phyloP scores from a whole-genome alignment of 37 sponge, comb jelly and placozoan species.

The Crambe crambe region DNA sequence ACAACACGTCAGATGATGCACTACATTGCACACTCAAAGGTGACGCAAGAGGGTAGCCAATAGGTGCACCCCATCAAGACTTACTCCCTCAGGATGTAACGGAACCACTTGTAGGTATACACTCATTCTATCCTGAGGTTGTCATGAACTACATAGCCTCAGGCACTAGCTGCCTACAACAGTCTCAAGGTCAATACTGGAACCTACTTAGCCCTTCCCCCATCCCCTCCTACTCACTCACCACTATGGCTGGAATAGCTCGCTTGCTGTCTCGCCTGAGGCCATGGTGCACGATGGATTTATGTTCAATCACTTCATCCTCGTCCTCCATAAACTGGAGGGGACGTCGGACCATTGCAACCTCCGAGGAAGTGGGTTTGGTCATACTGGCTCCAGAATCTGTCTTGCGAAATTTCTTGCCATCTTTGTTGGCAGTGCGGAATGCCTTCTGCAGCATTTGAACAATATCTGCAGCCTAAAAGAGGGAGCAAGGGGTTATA shows the following conservation, averaged over 20 bases:
- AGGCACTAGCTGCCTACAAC: too few species aligned
- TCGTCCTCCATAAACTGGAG: constrained; percentile 38
- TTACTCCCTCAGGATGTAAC: too few species aligned
- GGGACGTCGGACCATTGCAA: not conserved
- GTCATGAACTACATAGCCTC: too few species aligned
- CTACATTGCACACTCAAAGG: too few species aligned
- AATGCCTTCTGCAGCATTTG: constrained; percentile 33
- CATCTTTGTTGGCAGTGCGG: constrained; percentile 7
- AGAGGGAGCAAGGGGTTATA: too few species aligned
- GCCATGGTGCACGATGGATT: not conserved
- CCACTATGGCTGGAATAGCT: constrained; percentile 8
- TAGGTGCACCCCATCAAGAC: too few species aligned
- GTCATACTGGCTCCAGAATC: not conserved
- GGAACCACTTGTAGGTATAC: too few species aligned
- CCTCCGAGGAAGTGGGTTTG: not conserved
- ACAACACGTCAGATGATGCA: too few species aligned
- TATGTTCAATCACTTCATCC: constrained; percentile 36
- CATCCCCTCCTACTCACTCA: not conserved
- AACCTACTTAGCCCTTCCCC: not conserved
- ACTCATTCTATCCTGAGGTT: not conserved
- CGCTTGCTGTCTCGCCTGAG: not conserved
- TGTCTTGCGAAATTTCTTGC: not conserved
- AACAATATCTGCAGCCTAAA: constrained; percentile 47
- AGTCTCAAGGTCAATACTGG: not conserved
- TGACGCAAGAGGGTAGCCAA: too few species aligned